Evolutionary conservation across 2,888 invertebrate species (phyloP).

Genomic region (Schizaphis graminum): DNA sequence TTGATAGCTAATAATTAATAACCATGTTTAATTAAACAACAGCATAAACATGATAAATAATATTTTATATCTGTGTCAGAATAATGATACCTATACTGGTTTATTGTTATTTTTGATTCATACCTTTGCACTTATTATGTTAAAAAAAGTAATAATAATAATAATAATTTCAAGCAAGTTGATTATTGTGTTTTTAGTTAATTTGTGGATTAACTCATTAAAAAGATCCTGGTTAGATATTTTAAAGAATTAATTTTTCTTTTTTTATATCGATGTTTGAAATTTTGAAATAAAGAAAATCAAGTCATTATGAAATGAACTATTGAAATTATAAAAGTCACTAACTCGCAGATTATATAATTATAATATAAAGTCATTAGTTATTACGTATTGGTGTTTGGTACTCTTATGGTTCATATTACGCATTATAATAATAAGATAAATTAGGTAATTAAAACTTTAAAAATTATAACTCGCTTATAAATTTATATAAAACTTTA

Average conservation of each 20-base stretch:
- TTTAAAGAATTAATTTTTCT: background rate
- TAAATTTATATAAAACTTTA: background rate
- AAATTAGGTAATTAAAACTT: background rate
- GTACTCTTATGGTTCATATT: background rate
- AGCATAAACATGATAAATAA: background rate
- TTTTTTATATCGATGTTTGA: background rate
- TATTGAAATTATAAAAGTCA: background rate
- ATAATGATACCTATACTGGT: slow-evolving; percentile 15
- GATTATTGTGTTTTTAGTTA: background rate
- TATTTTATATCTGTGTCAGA: slow-evolving; percentile 6
- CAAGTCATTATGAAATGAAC: background rate
- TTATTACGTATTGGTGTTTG: background rate
- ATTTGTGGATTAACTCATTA: background rate
- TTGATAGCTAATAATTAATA: slow-evolving; percentile 33
- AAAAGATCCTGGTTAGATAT: background rate
- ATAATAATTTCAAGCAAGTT: background rate
- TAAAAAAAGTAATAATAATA: background rate
- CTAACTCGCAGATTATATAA: background rate
- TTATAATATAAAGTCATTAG: background rate
- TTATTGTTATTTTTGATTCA: slow-evolving; percentile 10
- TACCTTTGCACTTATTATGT: background rate
- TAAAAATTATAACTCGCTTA: background rate
- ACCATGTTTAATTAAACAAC: slow-evolving; percentile 35
- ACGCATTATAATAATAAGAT: background rate
- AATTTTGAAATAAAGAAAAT: background rate